These are phyloP conservation scores for Argynnis bischoffii DNA, from an alignment of 2,888 invertebrate species.

Conservation along the genomic window DNA sequence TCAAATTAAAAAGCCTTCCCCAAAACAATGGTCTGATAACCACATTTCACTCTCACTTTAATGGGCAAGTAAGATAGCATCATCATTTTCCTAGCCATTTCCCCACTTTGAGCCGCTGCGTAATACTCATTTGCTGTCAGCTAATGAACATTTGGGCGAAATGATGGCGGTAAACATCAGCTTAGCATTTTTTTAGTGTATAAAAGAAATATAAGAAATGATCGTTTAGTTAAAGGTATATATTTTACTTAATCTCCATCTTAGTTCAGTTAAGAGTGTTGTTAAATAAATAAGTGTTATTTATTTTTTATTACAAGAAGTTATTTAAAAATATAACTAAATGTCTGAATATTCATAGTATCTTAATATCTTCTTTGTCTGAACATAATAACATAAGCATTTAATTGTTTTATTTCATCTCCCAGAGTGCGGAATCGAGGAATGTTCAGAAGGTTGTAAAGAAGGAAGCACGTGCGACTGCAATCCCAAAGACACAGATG, in stretches of 20 bases:
- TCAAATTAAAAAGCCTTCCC: too few relatives aligned
- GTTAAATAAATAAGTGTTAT: too few relatives aligned
- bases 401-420: conserved; percentile 21
- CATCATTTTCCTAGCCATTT: conserved; percentile 35
- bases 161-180: conserved; percentile 25
- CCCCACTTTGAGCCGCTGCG: conserved; percentile 27
- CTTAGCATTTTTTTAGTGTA: conserved; percentile 17
- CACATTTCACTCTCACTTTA: conserved; percentile 26
- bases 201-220: conserved; percentile 20
- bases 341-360: too few relatives aligned
- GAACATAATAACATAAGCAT: background rate
- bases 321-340: too few relatives aligned
- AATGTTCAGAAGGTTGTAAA: conserved; percentile 68
- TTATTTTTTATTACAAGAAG: too few relatives aligned
- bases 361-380: background rate
- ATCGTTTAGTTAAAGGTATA: conserved; percentile 1
- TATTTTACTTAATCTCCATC: conserved; percentile 1
- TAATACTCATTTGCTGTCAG: conserved; percentile 26
- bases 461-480: conserved; percentile 63
- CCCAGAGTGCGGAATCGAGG: conserved; percentile 70
- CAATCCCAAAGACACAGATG: conserved; percentile 65
- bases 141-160: conserved; percentile 30
- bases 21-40: conserved; percentile 12
- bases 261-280: background rate
- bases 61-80: conserved; percentile 27